A percentile compares a stretch with the other conserved stretches of the same genome.
Evolutionary conservation across 2,113 vertebrate species (phyloP).

Genomic region (Urocynchramus pylzowi): DNA sequence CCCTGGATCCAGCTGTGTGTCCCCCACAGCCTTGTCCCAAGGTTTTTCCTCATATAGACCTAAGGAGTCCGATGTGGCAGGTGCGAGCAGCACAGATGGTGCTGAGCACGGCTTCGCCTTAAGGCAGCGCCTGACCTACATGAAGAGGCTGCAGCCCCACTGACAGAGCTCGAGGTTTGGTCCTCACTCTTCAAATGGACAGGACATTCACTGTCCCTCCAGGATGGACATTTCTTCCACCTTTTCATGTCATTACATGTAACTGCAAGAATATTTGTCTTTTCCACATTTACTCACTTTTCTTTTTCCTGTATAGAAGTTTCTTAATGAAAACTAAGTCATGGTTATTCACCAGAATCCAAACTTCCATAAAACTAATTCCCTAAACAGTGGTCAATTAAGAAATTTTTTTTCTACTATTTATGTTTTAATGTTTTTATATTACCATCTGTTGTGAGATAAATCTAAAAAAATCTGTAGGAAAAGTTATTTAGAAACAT

Average conservation of each 20-base stretch:
- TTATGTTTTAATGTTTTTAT: background rate
- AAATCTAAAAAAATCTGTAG: background rate
- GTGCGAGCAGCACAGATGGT: too few species aligned
- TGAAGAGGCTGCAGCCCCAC: background rate
- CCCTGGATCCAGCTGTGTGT: background rate
- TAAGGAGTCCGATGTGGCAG: fast-evolving
- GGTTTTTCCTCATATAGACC: background rate
- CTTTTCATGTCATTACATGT: background rate
- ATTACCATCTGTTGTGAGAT: background rate
- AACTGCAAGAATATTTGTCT: background rate
- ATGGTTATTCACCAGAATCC: background rate
- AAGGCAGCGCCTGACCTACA: background rate
- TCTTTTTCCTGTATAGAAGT: background rate
- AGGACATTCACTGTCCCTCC: background rate
- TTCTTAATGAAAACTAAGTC: background rate
- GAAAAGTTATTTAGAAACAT: background rate
- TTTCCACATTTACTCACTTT: background rate
- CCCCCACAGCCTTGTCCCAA: background rate
- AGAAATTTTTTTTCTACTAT: background rate
- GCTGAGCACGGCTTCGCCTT: fast-evolving
- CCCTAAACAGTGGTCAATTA: background rate
- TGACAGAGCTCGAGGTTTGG: background rate
- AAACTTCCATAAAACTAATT: background rate
- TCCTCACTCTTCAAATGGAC: background rate
- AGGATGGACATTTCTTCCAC: background rate